Conservation (phyloP, 1,140 invertebrate genomes). For the Temnothorax longispinosus region DNA sequence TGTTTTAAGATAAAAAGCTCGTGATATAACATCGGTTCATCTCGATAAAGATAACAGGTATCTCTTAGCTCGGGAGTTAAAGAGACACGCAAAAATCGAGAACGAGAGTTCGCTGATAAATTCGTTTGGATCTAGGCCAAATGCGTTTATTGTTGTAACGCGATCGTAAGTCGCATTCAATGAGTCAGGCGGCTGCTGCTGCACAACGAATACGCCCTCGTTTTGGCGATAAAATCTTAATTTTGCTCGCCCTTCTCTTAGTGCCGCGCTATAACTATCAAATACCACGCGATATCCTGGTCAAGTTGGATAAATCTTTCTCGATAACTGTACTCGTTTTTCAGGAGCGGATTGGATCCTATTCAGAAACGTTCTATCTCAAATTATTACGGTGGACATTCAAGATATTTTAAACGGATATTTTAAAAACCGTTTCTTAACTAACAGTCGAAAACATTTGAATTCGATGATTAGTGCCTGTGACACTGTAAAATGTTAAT, state of each 20-base stretch:
- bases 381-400: background rate
- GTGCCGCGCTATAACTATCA: constrained; percentile 7
- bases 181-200: constrained; percentile 28
- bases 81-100: constrained; percentile 59
- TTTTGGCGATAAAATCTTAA: constrained; percentile 49
- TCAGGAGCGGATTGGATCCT: background rate
- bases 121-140: constrained; percentile 69
- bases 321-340: background rate
- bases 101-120: constrained; percentile 69
- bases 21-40: constrained; percentile 50
- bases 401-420: background rate
- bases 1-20: constrained; percentile 29
- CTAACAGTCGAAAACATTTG: background rate
- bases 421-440: background rate
- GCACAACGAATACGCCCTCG: constrained; percentile 15
- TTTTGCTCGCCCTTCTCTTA: constrained; percentile 22
- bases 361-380: background rate
- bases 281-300: constrained; percentile 17
- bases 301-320: constrained; percentile 28
- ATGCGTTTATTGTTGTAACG: constrained; percentile 67
- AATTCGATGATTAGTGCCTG: background rate
- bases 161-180: constrained; percentile 64
- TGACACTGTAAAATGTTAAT: background rate
- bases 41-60: constrained; percentile 60
- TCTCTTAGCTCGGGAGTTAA: constrained; percentile 52